A percentile compares a stretch with the other conserved stretches of the same genome.
These are phyloP conservation scores for Archilochus colubris DNA, from an alignment of 2,113 vertebrate species.

Conservation along the genomic window DNA sequence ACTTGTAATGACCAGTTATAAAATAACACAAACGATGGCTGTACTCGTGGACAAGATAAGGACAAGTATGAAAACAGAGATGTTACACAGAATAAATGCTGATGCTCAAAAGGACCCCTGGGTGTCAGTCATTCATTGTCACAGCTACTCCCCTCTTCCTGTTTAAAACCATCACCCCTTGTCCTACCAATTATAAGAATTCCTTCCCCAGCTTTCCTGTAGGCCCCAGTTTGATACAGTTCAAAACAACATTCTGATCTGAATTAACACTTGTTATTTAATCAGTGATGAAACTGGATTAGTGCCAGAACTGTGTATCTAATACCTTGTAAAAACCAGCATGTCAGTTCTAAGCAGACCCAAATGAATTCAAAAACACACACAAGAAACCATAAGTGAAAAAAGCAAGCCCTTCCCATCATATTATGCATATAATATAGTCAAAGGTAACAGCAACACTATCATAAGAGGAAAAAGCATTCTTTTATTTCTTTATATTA, in stretches of 20 bases:
- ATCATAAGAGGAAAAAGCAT: neutral
- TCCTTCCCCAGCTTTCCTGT: too few species aligned
- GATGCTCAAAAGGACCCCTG: too few species aligned
- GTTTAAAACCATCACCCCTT: too few species aligned
- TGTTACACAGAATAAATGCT: too few species aligned
- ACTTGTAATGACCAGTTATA: too few species aligned
- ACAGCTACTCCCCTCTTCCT: too few species aligned
- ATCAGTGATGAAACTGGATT: neutral
- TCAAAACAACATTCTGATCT: neutral
- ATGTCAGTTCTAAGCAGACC: neutral
- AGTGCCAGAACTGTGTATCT: neutral
- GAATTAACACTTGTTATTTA: neutral
- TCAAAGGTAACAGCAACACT: neutral
- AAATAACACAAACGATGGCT: too few species aligned
- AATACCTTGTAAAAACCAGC: neutral
- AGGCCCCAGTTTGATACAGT: neutral
- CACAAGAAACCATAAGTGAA: neutral
- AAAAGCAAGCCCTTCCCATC: neutral
- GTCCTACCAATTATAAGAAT: too few species aligned
- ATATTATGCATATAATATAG: neutral
- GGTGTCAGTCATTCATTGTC: too few species aligned
- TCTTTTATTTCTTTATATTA: neutral
- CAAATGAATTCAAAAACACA: neutral
- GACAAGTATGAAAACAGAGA: too few species aligned
- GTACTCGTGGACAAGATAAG: too few species aligned